phyloP scores from a whole-genome alignment of 35 echinoderm and acorn worm genomes.

The Heliocidaris erythrogramma region DNA sequence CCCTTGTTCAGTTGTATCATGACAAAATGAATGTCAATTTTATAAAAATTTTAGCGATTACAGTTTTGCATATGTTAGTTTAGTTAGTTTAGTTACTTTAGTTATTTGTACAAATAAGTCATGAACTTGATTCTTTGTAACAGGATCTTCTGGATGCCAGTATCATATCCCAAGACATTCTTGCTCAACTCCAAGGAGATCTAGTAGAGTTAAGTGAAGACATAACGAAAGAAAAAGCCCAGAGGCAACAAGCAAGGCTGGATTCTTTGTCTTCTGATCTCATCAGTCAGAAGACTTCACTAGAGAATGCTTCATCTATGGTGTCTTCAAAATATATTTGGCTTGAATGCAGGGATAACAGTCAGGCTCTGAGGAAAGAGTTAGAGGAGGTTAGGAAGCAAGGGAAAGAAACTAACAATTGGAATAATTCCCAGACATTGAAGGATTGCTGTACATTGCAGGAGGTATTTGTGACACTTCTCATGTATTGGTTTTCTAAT shows the following conservation, averaged over 20 bases:
- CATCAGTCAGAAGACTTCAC: neutral
- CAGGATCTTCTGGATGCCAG: slow-evolving; percentile 15
- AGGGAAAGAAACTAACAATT: neutral
- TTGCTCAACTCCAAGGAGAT: neutral
- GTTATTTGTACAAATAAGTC: neutral
- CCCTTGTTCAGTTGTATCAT: too few relatives aligned
- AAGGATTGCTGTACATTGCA: neutral
- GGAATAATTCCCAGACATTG: neutral
- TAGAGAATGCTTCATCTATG: neutral
- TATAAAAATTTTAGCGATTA: neutral
- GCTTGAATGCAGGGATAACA: neutral
- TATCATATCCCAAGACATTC: neutral
- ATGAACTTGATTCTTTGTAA: neutral
- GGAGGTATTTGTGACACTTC: slow-evolving; percentile 7
- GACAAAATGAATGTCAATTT: too few relatives aligned
- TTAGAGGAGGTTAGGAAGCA: neutral
- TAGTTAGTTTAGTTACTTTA: neutral
- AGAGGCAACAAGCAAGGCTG: neutral
- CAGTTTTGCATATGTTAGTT: neutral
- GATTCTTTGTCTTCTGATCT: neutral
- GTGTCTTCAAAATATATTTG: neutral
- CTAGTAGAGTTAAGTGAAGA: neutral
- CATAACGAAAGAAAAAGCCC: neutral
- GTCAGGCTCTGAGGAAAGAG: neutral
- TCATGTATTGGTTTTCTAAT: neutral